Conservation (phyloP, 2,113 vertebrate genomes). For the Sisor rabdophorus region DNA sequence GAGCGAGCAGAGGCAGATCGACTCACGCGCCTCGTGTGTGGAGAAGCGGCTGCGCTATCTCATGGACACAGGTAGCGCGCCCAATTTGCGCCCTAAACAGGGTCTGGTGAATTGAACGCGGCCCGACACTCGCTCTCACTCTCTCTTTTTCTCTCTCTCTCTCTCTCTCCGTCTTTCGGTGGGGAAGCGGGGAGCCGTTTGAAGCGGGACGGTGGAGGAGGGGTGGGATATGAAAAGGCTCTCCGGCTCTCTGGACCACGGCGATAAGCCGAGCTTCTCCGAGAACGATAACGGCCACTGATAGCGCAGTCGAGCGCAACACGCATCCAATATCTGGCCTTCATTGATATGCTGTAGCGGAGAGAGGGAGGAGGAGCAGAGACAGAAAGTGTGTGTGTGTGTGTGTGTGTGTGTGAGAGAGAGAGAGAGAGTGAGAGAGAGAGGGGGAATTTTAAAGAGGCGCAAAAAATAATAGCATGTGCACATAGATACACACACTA, state of each 20-base stretch:
- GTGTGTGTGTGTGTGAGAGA: neutral
- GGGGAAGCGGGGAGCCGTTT: conserved; percentile 89
- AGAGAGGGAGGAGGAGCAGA: conserved; percentile 36
- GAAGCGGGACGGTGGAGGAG: conserved; percentile 90
- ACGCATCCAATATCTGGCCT: conserved; percentile 88
- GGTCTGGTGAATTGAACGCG: conserved; percentile 99
- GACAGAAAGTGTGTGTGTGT: neutral
- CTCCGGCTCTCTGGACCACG: conserved; percentile 93
- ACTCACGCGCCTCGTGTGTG: conserved; percentile 98
- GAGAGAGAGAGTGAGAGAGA: neutral
- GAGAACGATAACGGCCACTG: conserved; percentile 98
- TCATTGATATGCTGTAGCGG: conserved; percentile 56
- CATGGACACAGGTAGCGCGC: conserved; percentile 99
- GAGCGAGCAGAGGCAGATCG: conserved; percentile 99
- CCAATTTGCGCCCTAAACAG: conserved; percentile 99
- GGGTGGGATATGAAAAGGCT: conserved; percentile 45
- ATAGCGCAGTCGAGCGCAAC: conserved; percentile 98
- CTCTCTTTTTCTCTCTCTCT: too few relatives aligned
- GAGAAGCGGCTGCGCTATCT: conserved; percentile 99
- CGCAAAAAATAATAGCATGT: conserved; percentile 57
- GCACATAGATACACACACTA: conserved; percentile 36
- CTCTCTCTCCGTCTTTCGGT: conserved; percentile 69
- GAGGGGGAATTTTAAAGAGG: conserved; percentile 27
- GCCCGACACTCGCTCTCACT: conserved; percentile 81
- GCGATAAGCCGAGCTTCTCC: conserved; percentile 99